Base-by-base conservation (phyloP, 2,888 invertebrate species). In the Dryadula phaetusa region DNA sequence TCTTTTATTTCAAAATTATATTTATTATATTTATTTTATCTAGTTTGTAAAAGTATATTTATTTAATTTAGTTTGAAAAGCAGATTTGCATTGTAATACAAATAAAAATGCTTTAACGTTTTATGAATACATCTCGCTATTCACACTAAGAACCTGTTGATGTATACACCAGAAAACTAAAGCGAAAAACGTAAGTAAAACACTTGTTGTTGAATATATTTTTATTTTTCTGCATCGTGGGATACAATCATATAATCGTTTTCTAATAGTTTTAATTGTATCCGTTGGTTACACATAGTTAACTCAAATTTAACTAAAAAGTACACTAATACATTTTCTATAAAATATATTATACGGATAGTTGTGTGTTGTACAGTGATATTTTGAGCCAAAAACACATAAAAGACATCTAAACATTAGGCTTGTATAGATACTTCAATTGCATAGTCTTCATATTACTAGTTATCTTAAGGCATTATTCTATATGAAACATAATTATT, bases 201-300 rank as follows among this genome's bases (percentile, higher is more conserved):
- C 64, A 71, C 62, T 44, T 42, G 22, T 44, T 72, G 71, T 81
- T 80, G 77, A 81, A 76, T 77, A 81, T 78, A 79, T 79, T 81
- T 77, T 76, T 78, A 75, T 77, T 76, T 77, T 82, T 75, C 74
- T 18, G 77, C 71, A 72, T 79, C 74, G 65, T 72, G 77, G 82
- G 79, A 83, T 84, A 87, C 82, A 85, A 79, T 72, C 75, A 80
- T 78, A 71, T 82, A 75, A 76, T 81, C 80, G 79, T 73, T 81
- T 71, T 74, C 82, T 85, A 85, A 77, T 75, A 78, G 79, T 79
- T 77, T 75, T 75, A 78, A 74, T 79, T 71, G 69, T 74, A 74
- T 74, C 70, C 70, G 69, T 64, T 62, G 28, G 49, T 56, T 64
- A 66, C 52, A 58, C 58, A 64, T 74, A 71, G 66, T 71, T 71